Evolutionary conservation across 2,113 vertebrate genomes (phyloP).

Genomic region (Oncorhynchus masou): DNA sequence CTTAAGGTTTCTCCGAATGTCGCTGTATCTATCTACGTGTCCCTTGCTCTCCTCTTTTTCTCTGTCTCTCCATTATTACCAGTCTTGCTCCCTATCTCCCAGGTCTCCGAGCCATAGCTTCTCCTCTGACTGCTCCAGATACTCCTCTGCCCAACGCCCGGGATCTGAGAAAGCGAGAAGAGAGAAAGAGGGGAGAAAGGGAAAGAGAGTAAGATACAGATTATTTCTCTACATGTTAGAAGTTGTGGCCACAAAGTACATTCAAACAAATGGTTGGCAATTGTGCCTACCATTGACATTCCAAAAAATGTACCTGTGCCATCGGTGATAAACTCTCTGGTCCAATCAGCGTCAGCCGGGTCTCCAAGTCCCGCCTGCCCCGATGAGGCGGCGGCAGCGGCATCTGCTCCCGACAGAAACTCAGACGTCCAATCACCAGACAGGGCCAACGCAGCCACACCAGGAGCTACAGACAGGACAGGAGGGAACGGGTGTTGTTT

Average conservation of each 20-base stretch:
- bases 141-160: conserved; percentile 95
- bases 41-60: not conserved
- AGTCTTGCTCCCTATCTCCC: conserved; percentile 81
- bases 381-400: conserved; percentile 61
- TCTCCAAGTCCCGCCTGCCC: conserved; percentile 73
- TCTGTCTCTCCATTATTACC: conserved; percentile 64
- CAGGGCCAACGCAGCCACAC: conserved; percentile 91
- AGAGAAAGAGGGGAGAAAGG: not conserved
- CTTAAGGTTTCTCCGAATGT: not conserved
- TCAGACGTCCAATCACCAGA: conserved; percentile 95
- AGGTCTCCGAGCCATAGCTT: conserved; percentile 95
- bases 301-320: conserved; percentile 77
- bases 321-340: conserved; percentile 94
- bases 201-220: not conserved
- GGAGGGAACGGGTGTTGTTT: no score
- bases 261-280: no score
- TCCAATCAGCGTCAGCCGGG: conserved; percentile 91
- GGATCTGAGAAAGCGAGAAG: conserved; percentile 75
- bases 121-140: conserved; percentile 96
- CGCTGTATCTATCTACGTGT: not conserved
- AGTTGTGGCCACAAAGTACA: no score
- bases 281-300: not conserved
- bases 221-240: no score
- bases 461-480: conserved; percentile 78
- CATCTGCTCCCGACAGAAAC: conserved; percentile 82